Conservation (phyloP, 2,113 vertebrate species). For the Desmodus rotundus region DNA sequence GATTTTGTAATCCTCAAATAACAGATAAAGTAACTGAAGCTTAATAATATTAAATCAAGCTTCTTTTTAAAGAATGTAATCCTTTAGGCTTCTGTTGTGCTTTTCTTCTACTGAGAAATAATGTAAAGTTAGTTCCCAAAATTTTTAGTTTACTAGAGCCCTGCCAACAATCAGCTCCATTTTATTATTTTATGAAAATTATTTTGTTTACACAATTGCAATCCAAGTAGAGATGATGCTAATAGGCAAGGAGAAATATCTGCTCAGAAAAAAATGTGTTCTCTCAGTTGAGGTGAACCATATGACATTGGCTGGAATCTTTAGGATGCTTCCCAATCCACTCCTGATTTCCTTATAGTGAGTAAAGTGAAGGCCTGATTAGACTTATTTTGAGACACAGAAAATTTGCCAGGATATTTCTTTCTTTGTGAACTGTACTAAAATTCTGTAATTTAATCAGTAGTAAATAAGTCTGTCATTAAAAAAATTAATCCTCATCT, state of each 20-base stretch:
- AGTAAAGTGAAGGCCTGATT: background rate
- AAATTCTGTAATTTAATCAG: background rate
- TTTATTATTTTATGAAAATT: constrained; percentile 36
- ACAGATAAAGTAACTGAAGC: background rate
- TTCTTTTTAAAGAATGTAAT: background rate
- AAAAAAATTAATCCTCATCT: background rate
- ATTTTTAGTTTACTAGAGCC: background rate
- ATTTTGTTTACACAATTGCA: constrained; percentile 41
- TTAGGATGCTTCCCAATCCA: background rate
- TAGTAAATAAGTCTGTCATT: background rate
- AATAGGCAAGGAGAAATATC: constrained; percentile 29
- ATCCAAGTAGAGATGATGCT: background rate
- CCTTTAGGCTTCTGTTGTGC: background rate
- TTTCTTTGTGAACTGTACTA: background rate
- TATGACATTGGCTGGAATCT: background rate
- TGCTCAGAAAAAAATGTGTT: background rate
- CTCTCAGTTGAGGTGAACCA: background rate
- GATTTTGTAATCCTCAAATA: constrained; percentile 4
- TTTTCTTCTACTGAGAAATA: background rate
- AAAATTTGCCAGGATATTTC: background rate
- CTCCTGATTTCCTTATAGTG: background rate
- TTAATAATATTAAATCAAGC: background rate
- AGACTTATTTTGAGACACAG: constrained; percentile 1
- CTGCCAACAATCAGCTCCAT: background rate
- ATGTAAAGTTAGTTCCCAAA: background rate